phyloP scores from a whole-genome alignment of 2,888 invertebrate species.

The Ctenicera cuprea region DNA sequence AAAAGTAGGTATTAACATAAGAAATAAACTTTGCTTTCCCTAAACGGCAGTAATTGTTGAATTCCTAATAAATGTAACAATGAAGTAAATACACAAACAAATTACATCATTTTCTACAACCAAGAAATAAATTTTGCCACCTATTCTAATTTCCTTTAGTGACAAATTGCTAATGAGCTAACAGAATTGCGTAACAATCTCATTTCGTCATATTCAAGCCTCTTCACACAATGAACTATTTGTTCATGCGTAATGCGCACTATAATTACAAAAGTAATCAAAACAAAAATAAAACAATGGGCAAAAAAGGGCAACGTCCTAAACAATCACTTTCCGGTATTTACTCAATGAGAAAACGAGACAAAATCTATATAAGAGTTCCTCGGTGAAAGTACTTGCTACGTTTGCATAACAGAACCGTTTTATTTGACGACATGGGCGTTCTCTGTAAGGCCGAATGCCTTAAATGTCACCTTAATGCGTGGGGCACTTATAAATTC shows the following conservation, averaged over 20 bases:
- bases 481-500: constrained; percentile 16
- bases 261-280: background rate
- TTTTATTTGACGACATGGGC: background rate
- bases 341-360: constrained; percentile 1
- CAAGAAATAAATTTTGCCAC: too few relatives aligned
- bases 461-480: constrained; percentile 18
- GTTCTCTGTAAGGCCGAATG: background rate
- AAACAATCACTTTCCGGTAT: background rate
- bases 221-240: background rate
- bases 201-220: background rate
- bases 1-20: too few relatives aligned
- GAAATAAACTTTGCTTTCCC: too few relatives aligned
- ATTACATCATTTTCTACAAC: too few relatives aligned
- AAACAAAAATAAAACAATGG: background rate
- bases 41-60: too few relatives aligned
- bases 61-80: too few relatives aligned
- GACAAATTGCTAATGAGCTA: too few relatives aligned
- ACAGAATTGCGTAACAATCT: too few relatives aligned
- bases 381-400: constrained; percentile 5
- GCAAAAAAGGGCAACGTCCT: constrained; percentile 4
- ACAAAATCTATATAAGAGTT: constrained; percentile 11
- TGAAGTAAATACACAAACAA: too few relatives aligned
- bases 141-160: too few relatives aligned
- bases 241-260: background rate
- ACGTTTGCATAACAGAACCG: background rate